These are phyloP conservation scores for Urocynchramus pylzowi DNA, from an alignment of 2,113 vertebrate species.

Conservation along the genomic window DNA sequence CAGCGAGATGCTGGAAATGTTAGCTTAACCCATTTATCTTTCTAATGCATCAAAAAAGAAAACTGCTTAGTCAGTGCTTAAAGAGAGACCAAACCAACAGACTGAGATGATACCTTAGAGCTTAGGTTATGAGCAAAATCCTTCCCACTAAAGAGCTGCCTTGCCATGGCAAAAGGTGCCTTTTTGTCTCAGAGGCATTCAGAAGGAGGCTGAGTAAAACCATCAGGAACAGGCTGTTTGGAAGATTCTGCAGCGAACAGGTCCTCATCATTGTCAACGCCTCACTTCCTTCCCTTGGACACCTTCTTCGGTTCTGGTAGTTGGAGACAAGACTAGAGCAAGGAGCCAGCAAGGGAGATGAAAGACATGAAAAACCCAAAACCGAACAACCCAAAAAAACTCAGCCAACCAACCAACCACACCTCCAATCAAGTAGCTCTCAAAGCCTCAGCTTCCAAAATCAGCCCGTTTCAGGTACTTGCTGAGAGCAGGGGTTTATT, in stretches of 20 bases:
- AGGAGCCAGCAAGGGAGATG: background rate
- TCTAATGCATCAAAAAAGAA: background rate
- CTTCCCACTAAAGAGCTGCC: background rate
- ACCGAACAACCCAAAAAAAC: background rate
- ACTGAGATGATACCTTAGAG: background rate
- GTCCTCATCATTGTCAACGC: background rate
- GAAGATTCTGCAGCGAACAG: background rate
- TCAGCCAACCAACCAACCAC: background rate
- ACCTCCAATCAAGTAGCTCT: background rate
- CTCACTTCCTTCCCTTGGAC: background rate
- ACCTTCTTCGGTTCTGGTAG: background rate
- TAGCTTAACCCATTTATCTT: background rate
- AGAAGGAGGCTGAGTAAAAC: background rate
- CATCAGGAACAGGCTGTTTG: background rate
- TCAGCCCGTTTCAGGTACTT: background rate
- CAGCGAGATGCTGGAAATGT: background rate
- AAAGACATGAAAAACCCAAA: background rate
- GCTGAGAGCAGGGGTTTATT: background rate
- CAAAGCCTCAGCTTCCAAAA: background rate
- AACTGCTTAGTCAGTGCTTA: background rate
- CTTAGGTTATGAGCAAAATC: background rate
- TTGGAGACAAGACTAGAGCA: background rate
- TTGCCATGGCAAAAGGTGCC: background rate
- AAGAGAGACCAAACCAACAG: background rate
- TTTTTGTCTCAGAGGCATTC: background rate